Percentiles rank a stretch among this genome's conserved stretches.
Evolutionary conservation across 2,113 vertebrate species (phyloP).

Genomic region (Brienomyrus longianalis): DNA sequence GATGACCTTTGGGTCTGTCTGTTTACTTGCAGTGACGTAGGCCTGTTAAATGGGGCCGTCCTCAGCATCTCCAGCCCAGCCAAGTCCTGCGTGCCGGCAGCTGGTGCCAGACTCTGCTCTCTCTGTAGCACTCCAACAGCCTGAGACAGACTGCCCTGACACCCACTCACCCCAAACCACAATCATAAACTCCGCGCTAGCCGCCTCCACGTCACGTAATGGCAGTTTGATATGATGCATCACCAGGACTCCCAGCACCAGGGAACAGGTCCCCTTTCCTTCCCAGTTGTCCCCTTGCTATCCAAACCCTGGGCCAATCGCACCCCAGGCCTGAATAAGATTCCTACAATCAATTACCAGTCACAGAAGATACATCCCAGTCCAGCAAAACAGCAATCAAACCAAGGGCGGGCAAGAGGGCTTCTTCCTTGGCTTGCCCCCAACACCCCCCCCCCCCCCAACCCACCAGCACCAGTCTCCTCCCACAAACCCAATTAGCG

Average conservation of each 20-base stretch:
- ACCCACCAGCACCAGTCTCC: constrained; percentile 2
- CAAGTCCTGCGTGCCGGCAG: background rate
- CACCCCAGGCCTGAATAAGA: constrained; percentile 58
- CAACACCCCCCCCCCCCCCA: background rate
- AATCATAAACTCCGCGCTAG: constrained; percentile 42
- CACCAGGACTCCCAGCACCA: constrained; percentile 60
- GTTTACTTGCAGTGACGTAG: background rate
- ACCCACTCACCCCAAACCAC: constrained; percentile 14
- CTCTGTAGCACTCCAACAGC: background rate
- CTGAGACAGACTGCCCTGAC: background rate
- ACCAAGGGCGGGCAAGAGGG: constrained; percentile 44
- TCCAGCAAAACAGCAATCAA: constrained; percentile 49
- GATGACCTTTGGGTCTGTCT: background rate
- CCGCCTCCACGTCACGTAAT: constrained; percentile 54
- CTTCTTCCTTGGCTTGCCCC: constrained; percentile 16
- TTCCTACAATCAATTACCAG: constrained; percentile 50
- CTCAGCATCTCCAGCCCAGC: background rate
- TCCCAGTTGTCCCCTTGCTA: constrained; percentile 38
- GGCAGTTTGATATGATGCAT: constrained; percentile 60
- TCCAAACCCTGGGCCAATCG: constrained; percentile 50
- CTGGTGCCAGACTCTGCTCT: background rate
- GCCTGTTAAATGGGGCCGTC: background rate
- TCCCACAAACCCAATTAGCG: constrained; percentile 27
- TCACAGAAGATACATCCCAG: constrained; percentile 49
- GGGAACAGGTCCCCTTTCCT: constrained; percentile 46